Percentiles rank a stretch among this genome's conserved stretches.
Conservation (phyloP, 2,888 invertebrate species). For the Geotrupes spiniger region DNA sequence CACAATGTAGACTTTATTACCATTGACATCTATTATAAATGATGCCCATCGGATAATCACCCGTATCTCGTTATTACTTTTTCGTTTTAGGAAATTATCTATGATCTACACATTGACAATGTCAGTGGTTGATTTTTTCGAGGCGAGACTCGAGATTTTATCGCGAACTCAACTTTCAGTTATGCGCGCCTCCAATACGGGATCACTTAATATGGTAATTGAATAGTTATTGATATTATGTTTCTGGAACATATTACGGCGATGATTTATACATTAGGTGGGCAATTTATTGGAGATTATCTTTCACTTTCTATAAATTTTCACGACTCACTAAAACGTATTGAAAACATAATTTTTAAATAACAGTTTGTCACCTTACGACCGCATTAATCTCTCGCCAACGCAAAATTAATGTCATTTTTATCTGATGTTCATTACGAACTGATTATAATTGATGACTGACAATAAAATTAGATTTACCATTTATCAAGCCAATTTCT, state of each 20-base stretch:
- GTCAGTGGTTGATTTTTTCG: conserved; percentile 21
- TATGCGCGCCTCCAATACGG: conserved; percentile 7
- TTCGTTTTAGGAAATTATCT: conserved; percentile 29
- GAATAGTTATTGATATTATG: not conserved
- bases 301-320: too few species aligned
- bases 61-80: conserved; percentile 32
- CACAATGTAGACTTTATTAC: conserved; percentile 46
- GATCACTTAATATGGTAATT: conserved; percentile 14
- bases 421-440: too few species aligned
- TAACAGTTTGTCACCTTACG: too few species aligned
- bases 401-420: too few species aligned
- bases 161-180: conserved; percentile 9
- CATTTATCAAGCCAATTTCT: conserved; percentile 21
- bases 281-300: too few species aligned
- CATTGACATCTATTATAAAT: conserved; percentile 47
- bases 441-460: not conserved
- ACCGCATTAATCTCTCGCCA: too few species aligned
- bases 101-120: conserved; percentile 30
- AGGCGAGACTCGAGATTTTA: conserved; percentile 9
- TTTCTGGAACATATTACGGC: not conserved
- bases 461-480: conserved; percentile 19
- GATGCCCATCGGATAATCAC: conserved; percentile 37
- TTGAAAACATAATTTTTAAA: too few species aligned
- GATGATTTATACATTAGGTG: too few species aligned
- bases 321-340: too few species aligned